Evolutionary conservation across 2,797 vertebrate genomes (phyloP).

Genomic region (Alca torda): DNA sequence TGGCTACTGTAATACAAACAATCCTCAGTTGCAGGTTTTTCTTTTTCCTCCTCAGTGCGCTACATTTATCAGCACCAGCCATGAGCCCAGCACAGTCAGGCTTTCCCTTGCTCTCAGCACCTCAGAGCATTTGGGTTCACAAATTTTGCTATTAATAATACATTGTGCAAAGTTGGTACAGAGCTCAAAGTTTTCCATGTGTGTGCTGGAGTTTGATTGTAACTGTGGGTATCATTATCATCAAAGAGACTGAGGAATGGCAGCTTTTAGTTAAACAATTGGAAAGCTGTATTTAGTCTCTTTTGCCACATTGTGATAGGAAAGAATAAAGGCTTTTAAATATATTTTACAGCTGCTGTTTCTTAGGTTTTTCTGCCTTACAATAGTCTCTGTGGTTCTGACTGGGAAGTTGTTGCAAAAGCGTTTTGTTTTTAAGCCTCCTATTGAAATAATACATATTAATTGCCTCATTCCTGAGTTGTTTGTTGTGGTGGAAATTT

Average conservation of each 20-base stretch:
- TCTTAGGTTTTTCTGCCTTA: conserved; percentile 64
- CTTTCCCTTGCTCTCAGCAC: conserved; percentile 45
- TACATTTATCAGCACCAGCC: not conserved
- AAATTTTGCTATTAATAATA: conserved; percentile 51
- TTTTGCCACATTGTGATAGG: conserved; percentile 73
- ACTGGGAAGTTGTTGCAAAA: conserved; percentile 47
- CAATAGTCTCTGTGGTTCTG: conserved; percentile 59
- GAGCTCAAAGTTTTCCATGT: conserved; percentile 47
- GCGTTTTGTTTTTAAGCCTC: conserved; percentile 68
- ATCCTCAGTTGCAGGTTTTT: not conserved
- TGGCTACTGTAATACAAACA: not conserved
- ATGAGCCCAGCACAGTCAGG: not conserved
- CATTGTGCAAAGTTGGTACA: conserved; percentile 41
- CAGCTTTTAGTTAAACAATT: conserved; percentile 78
- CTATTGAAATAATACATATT: conserved; percentile 54
- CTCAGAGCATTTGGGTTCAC: not conserved
- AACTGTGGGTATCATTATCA: conserved; percentile 67
- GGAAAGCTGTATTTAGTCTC: conserved; percentile 74
- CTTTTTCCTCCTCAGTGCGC: not conserved
- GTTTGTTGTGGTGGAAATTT: conserved; percentile 34
- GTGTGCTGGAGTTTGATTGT: conserved; percentile 57
- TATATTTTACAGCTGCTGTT: conserved; percentile 65
- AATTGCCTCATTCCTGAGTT: conserved; percentile 48
- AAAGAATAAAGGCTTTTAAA: conserved; percentile 72
- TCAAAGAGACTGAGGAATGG: conserved; percentile 68